Evolutionary conservation across 2,113 vertebrate species (phyloP), one percentile per base, ranked within the genome.

Genomic region (Epinephelus lanceolatus): DNA sequence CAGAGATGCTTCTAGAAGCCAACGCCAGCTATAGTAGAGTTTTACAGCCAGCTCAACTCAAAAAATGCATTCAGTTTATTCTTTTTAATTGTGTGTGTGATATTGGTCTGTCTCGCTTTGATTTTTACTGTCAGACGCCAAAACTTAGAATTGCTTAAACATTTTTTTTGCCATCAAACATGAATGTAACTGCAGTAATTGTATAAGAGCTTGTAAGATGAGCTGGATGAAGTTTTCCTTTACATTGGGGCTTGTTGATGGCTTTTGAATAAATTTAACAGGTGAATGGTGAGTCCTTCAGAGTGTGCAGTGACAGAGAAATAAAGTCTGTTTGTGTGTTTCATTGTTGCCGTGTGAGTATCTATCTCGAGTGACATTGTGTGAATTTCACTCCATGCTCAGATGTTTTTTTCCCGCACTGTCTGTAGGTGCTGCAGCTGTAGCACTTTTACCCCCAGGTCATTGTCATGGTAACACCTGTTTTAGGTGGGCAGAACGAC

Each of bases 381-480:
- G 45, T 21, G 56, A 5, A 42, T 47, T 71, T n/a, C 17, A 63
- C 21, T 12, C 33, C 23, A 17, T 23, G 18, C 5, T 49, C 62
- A 21, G 62, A 76, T n/a, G 68, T 68, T 66, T 71, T 30, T 56
- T n/a, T 30, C 4, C 47, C 4, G 25, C 23, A 27, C n/a, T 5
- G 15, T 51, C 12, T 75, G 49, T 86, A 87, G 86, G 81, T 83
- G 80, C 65, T 81, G 62, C 76, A 77, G 76, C 63, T 73, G 60
- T 1, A 13, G n/a, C 18, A 27, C 62, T 33, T 62, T n/a, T 17
- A 4, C 21, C 9, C 49, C 12, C 61, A 13, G 71, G 68, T 80
- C n/a, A 57, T 85, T 6, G 60, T 66, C 84, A 88, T 87, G 78
- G 88, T 30, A 83, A 91, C 83, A 71, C 67, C 81, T 74, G 84